These are phyloP conservation scores for Taenioides sp. DNA, from an alignment of 2,797 vertebrate genomes.

Conservation along the genomic window DNA sequence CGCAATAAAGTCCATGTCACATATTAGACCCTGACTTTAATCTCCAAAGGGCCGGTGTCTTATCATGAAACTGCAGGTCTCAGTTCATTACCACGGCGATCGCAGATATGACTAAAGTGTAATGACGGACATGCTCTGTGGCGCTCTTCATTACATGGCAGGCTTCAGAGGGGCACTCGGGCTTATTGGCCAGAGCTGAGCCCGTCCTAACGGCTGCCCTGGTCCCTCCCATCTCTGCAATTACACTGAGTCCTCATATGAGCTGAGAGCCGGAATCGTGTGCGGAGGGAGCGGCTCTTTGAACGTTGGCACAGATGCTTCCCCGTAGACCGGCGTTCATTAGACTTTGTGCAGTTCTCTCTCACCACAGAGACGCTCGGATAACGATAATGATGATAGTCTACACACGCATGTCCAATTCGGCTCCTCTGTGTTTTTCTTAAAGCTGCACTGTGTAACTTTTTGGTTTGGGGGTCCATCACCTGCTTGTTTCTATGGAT, in stretches of 20 bases:
- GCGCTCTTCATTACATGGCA: constrained; percentile 80
- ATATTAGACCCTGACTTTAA: not conserved
- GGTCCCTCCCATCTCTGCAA: constrained; percentile 76
- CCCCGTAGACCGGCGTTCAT: constrained; percentile 72
- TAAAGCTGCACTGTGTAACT: too few species aligned
- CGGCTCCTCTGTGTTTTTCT: too few species aligned
- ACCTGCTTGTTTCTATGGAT: too few species aligned
- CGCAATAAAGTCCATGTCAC: not conserved
- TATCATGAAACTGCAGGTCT: constrained; percentile 25
- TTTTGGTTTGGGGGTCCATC: too few species aligned
- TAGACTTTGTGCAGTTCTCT: constrained; percentile 67
- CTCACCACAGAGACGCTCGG: constrained; percentile 59
- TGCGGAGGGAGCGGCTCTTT: constrained; percentile 71
- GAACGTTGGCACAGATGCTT: constrained; percentile 70
- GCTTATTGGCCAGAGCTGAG: constrained; percentile 78
- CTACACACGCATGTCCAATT: constrained; percentile 55
- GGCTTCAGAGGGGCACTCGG: constrained; percentile 79
- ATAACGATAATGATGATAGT: constrained; percentile 71
- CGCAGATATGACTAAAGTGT: constrained; percentile 78
- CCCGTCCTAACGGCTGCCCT: constrained; percentile 73
- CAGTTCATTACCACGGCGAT: constrained; percentile 54
- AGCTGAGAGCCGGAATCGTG: constrained; percentile 69
- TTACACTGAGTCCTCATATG: constrained; percentile 75
- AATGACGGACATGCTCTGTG: constrained; percentile 79
- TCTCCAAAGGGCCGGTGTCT: not conserved